Base-by-base conservation (phyloP, 2,113 vertebrate species). In the Ceuthmochares aereus region DNA sequence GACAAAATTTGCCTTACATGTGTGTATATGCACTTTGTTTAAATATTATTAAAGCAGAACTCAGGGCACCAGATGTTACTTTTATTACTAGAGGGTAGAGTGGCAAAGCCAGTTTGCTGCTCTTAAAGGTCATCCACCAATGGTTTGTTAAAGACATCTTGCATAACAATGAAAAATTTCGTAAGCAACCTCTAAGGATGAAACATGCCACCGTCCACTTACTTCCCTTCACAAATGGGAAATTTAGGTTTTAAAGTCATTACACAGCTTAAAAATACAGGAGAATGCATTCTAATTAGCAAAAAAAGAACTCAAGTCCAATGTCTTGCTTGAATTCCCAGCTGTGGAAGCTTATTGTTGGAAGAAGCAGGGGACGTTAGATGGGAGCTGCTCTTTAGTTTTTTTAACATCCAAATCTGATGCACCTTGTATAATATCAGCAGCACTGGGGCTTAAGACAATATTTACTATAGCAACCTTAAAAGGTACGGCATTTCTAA, bases 1-100 rank as follows among this genome's bases (percentile, higher is more conserved):
- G 93, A 97, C 34, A 95, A 90, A 78, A 73, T 68, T 92, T 88
- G 42, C 60, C 66, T 94, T 34, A 88, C 51, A 54, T 60, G 42
- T 43, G 19, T 51, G 47, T 5, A 55, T 19, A 59, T 9, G 19
- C 56, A 62, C 14, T 45, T 45, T 34, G 47, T 43, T 83, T 36
- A 66, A n/a, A 18, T 40, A 13, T n/a, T 64, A 83, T 83, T 77
- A 82, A 92, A 95, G 68, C 32, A 94, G 23, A 84, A 80, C 34
- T 56, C 17, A 4, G 18, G 40, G 37, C 29, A 91, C 29, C 16
- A 64, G n/a, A 26, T 6, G 14, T 80, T 75, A 56, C 27, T 68
- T 23, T 30, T 37, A 63, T 37, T 43, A 68, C 19, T 1, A 73
- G 32, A 0, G 0, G 26, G 19, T 1, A 34, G 4, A 80, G 16